phyloP scores from a whole-genome alignment of 2,888 invertebrate species.

The Cantharis lateralis region DNA sequence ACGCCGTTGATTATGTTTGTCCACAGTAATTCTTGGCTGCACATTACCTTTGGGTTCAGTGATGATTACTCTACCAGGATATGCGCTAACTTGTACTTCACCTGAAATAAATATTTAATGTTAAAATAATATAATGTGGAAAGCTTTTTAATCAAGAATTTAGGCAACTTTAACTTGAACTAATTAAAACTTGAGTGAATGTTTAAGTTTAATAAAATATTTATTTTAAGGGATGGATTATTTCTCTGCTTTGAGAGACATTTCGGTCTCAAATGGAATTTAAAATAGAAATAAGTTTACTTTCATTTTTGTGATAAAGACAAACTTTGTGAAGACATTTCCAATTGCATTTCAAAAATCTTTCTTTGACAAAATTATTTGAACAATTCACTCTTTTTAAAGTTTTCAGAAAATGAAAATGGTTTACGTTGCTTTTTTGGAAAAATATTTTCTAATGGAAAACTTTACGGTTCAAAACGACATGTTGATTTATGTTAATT shows the following conservation, averaged over 20 bases:
- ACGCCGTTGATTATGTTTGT: slow-evolving; percentile 70
- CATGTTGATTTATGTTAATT: neutral
- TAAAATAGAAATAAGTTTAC: neutral
- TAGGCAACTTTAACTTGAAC: neutral
- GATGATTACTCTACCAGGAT: slow-evolving; percentile 70
- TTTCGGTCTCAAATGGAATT: neutral
- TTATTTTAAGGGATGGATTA: neutral
- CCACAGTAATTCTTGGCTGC: slow-evolving; percentile 73
- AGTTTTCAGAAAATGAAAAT: neutral
- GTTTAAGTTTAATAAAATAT: neutral
- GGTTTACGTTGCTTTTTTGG: too few species aligned
- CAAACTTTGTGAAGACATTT: neutral
- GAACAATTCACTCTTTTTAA: neutral
- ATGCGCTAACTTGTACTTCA: slow-evolving; percentile 62
- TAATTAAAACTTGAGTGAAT: neutral
- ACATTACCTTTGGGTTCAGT: slow-evolving; percentile 77
- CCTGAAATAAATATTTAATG: slow-evolving; percentile 50
- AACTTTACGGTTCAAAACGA: neutral
- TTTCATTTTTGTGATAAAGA: neutral
- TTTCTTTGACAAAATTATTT: neutral
- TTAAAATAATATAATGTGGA: neutral
- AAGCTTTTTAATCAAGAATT: neutral
- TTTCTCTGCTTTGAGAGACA: neutral
- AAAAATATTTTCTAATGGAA: too few species aligned
- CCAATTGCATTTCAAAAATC: neutral